Evolutionary conservation across 92 coral and sea anemone genomes (phyloP).

Genomic region (Actinernus sp.): DNA sequence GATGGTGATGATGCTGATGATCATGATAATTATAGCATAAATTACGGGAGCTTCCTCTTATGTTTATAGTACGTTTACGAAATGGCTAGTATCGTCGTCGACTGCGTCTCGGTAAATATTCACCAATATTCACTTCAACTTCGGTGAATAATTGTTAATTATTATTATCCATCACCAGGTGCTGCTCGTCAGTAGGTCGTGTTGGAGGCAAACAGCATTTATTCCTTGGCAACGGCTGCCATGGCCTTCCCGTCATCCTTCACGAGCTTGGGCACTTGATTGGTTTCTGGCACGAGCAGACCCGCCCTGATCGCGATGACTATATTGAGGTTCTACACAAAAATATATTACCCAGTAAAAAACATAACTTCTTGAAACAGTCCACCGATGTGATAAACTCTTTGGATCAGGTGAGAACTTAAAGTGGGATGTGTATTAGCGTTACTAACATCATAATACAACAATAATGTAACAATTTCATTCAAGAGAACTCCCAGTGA

Average conservation of each 20-base stretch:
- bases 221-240: slow-evolving; percentile 68
- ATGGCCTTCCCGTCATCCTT: slow-evolving; percentile 54
- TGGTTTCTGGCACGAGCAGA: slow-evolving; percentile 93
- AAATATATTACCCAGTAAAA: slow-evolving; percentile 38
- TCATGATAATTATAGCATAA: too few relatives aligned
- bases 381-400: slow-evolving; percentile 29
- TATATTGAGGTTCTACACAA: slow-evolving; percentile 66
- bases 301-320: slow-evolving; percentile 80
- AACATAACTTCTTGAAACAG: slow-evolving; percentile 67
- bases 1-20: too few relatives aligned
- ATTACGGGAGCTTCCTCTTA: too few relatives aligned
- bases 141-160: too few relatives aligned
- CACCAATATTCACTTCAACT: too few relatives aligned
- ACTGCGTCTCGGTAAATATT: too few relatives aligned
- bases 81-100: too few relatives aligned
- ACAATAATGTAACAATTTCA: too few relatives aligned
- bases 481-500: too few relatives aligned
- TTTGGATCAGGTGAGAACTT: slow-evolving; percentile 75
- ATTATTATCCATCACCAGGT: too few relatives aligned
- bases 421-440: too few relatives aligned
- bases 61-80: too few relatives aligned
- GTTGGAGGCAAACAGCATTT: slow-evolving; percentile 63
- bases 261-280: slow-evolving; percentile 83
- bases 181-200: slow-evolving; percentile 80
- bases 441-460: background rate